These are phyloP conservation scores for Drosophila varians DNA, from an alignment of 1,140 invertebrate genomes.

Conservation along the genomic window DNA sequence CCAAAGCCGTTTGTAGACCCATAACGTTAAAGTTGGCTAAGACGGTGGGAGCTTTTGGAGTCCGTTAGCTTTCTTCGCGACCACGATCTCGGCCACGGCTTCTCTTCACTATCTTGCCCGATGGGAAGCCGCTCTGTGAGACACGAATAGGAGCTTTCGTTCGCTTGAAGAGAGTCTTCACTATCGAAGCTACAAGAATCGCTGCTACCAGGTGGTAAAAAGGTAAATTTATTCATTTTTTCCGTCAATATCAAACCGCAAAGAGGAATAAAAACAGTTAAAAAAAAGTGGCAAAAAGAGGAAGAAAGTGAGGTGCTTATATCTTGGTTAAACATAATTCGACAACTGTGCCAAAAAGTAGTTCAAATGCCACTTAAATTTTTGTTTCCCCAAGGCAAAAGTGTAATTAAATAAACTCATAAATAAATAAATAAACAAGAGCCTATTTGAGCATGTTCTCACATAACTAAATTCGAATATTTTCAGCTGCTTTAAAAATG, in stretches of 20 bases:
- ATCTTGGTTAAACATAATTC: neutral
- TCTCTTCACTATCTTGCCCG: neutral
- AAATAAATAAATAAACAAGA: neutral
- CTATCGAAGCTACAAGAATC: slow-evolving; percentile 1
- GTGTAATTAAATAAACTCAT: neutral
- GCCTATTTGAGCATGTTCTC: too few species aligned
- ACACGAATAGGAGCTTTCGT: too few species aligned
- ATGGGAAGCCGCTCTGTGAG: too few species aligned
- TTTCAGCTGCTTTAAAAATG: too few species aligned
- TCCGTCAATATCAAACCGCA: neutral
- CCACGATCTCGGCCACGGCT: neutral
- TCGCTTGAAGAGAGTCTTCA: too few species aligned
- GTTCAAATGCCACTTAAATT: too few species aligned
- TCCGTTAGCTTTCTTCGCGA: slow-evolving; percentile 62
- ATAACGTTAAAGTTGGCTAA: slow-evolving; percentile 65
- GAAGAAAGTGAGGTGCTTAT: neutral
- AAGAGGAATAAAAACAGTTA: neutral
- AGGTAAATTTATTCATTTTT: neutral
- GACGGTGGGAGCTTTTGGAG: slow-evolving; percentile 54
- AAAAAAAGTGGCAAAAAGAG: neutral
- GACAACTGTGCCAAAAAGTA: neutral
- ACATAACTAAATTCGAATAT: too few species aligned
- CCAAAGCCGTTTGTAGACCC: slow-evolving; percentile 24
- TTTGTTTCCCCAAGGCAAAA: neutral
- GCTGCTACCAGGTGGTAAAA: neutral